Base-by-base conservation (phyloP, 2,113 vertebrate species). In the Perca fluviatilis region DNA sequence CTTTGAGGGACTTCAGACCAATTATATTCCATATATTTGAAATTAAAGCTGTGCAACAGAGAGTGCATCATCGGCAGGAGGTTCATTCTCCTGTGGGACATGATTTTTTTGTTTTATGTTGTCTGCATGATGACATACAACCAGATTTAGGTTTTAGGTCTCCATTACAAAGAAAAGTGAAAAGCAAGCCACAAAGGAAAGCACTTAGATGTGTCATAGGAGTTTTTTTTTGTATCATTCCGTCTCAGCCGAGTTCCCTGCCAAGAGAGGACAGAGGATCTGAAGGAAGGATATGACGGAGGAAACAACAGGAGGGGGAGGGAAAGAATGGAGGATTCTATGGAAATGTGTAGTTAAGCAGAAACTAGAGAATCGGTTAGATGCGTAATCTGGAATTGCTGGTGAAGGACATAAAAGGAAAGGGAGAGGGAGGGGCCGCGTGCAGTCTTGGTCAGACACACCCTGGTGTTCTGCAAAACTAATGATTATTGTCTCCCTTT, bases 391-490 rank as follows among this genome's bases (percentile, higher is more conserved):
- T 21, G 50, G 21, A 63, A 56, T 51, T 70, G 40, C 50, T 75
- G 71, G 25, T 6, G 0, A 49, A 61, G 43, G 43, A 83, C 62
- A 27, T 69, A 49, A 80, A 82, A 58, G 27, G 33, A 80, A 54
- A 18, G 58, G 27, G 36, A 25, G 67, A 43, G 49, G 49, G 47
- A 80, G 30, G 10, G 58, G 47, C 71, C 23, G 51, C 27, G 30
- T 58, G 33, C 61, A 54, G 19, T 66, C 6, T 21, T 61, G 68
- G 67, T 77, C 36, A 46, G 80, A 73, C 88, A 92, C 90, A 74
- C 87, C 89, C 87, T 83, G 46, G 16, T n/a, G n/a, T 88, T 85
- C 71, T 85, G 47, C 64, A 77, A 54, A 81, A 50, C 79, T 74
- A 89, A 79, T 88, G 56, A 81, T 89, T 86, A 75, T 87, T 72